Evolutionary conservation across 2,113 vertebrate species (phyloP).

Genomic region (Solea senegalensis): DNA sequence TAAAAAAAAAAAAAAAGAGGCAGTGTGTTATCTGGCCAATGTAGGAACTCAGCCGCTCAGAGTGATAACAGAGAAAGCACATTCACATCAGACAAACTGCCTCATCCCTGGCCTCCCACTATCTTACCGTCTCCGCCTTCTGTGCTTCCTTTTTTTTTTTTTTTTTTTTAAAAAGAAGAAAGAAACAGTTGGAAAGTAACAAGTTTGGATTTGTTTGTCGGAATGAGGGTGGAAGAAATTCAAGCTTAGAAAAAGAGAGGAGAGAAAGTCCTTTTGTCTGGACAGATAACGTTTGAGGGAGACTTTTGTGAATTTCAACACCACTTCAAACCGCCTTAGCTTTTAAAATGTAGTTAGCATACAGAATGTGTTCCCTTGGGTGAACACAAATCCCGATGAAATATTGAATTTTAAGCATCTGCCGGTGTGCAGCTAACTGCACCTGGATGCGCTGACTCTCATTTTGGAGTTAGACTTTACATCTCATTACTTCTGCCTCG

Average conservation of each 20-base stretch:
- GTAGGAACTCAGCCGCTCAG: constrained; percentile 48
- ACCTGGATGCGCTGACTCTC: not conserved
- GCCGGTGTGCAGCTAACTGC: not conserved
- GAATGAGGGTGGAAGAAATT: constrained; percentile 52
- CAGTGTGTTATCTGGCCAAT: constrained; percentile 54
- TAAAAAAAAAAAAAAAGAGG: constrained; percentile 24
- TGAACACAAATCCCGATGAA: constrained; percentile 14
- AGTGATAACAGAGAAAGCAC: constrained; percentile 61
- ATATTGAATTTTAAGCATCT: constrained; percentile 22
- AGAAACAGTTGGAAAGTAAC: constrained; percentile 42
- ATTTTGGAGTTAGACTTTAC: not conserved
- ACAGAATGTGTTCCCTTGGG: constrained; percentile 4
- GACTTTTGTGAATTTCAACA: constrained; percentile 37
- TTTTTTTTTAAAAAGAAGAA: constrained; percentile 14
- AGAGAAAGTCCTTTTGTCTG: constrained; percentile 40
- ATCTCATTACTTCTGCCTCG: not conserved
- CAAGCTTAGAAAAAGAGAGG: constrained; percentile 36
- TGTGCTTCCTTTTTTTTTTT: constrained; percentile 17
- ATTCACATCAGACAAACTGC: constrained; percentile 62
- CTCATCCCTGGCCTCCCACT: constrained; percentile 46
- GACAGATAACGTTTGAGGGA: constrained; percentile 55
- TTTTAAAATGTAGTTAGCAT: constrained; percentile 17
- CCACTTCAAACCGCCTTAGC: constrained; percentile 21
- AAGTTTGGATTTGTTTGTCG: constrained; percentile 45
- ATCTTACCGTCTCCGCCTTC: constrained; percentile 42